phyloP scores from a whole-genome alignment of 1,140 invertebrate species.

The Aphaenogaster ashmeadi region DNA sequence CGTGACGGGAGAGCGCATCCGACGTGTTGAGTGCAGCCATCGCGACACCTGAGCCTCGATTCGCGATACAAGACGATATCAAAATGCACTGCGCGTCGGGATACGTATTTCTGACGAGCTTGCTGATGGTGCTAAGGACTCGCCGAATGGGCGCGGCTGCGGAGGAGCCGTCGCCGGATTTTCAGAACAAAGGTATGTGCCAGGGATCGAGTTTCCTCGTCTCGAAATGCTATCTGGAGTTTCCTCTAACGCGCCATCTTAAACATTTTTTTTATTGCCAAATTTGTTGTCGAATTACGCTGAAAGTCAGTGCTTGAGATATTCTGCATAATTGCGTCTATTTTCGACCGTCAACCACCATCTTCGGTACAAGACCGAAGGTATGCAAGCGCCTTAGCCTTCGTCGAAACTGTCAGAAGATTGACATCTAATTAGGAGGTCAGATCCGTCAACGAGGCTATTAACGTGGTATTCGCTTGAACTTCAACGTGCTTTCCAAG shows the following conservation, averaged over 20 bases:
- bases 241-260: not conserved
- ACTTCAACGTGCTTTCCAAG: constrained; percentile 28
- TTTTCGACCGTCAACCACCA: not conserved
- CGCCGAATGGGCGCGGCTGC: constrained; percentile 63
- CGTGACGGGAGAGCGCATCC: constrained; percentile 31
- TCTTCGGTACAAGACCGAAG: constrained; percentile 4
- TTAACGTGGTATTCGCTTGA: constrained; percentile 37
- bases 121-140: constrained; percentile 76
- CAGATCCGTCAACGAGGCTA: constrained; percentile 44
- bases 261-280: not conserved
- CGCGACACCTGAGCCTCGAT: constrained; percentile 60
- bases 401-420: constrained; percentile 39
- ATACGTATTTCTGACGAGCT: constrained; percentile 77
- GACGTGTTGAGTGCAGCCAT: constrained; percentile 54
- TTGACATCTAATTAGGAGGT: constrained; percentile 64
- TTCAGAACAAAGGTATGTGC: constrained; percentile 75
- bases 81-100: constrained; percentile 76
- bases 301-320: not conserved
- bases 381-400: not conserved
- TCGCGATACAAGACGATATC: constrained; percentile 59
- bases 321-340: not conserved
- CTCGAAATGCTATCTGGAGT: not conserved
- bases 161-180: constrained; percentile 66
- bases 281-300: not conserved
- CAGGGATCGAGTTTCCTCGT: not conserved